Conservation (phyloP, 1,140 invertebrate genomes). For the Dendroctonus valens region DNA sequence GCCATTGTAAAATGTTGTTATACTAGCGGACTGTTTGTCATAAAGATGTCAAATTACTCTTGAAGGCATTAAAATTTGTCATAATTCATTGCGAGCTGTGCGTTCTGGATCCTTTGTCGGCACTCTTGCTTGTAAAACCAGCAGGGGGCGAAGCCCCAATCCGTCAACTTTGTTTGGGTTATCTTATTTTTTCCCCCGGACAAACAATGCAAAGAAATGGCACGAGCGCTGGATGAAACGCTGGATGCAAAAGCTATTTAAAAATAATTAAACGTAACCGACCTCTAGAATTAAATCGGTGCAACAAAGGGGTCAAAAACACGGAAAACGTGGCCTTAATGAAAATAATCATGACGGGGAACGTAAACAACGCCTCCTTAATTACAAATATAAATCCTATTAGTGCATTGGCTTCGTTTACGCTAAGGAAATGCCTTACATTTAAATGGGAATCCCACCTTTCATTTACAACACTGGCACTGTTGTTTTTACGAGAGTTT, state of each 20-base stretch:
- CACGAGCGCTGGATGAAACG: constrained; percentile 1
- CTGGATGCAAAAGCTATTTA: not conserved
- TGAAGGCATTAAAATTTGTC: constrained; percentile 25
- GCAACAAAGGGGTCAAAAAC: constrained; percentile 22
- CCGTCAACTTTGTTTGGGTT: no score
- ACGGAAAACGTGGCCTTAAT: constrained; percentile 30
- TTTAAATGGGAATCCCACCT: no score
- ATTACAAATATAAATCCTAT: constrained; percentile 31
- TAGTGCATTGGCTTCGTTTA: constrained; percentile 20
- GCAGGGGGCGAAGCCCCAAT: no score
- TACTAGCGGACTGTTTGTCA: constrained; percentile 24
- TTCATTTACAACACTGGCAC: no score
- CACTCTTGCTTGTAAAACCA: not conserved
- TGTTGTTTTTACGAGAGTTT: no score
- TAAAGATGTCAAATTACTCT: constrained; percentile 28
- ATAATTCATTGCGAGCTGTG: constrained; percentile 25
- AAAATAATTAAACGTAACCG: constrained; percentile 12
- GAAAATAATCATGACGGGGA: constrained; percentile 24
- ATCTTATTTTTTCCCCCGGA: no score
- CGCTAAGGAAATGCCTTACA: no score
- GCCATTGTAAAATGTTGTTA: constrained; percentile 12
- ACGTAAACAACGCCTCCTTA: constrained; percentile 27
- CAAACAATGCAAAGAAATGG: not conserved
- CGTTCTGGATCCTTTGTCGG: constrained; percentile 13
- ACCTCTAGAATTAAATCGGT: constrained; percentile 4